Base-by-base conservation (phyloP, 2,888 invertebrate genomes). In the Chalcis sispes region DNA sequence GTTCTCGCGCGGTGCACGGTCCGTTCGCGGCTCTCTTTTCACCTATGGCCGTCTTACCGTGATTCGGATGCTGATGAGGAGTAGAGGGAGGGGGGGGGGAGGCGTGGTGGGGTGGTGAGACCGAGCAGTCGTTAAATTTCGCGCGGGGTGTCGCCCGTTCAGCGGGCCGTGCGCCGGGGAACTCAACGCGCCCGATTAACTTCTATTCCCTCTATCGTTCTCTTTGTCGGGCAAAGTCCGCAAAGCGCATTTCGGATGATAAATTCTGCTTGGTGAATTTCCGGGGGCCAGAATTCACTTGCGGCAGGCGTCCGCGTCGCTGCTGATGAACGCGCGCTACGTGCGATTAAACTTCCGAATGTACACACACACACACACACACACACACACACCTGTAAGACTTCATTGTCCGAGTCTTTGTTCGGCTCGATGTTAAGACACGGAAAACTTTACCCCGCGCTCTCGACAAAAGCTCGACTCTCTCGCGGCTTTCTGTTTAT, bases 211-310 rank as follows among this genome's bases (percentile, higher is more conserved):
- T n/a, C 59, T 72, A 75, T 72, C 71, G 72, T 66, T 69, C 74
- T 70, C 72, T 74, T 65, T 73, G 62, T 65, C 36, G 46, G 48
- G 20, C 64, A 56, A 36, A 67, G 56, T 67, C 67, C 50, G 42
- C 36, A 25, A 40, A 56, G 64, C 50, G 69, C 77, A 79, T 75
- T 77, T 79, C 74, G 77, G 77, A 79, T 77, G 73, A 78, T 79
- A 77, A 78, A 80, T 79, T 78, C 77, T 62, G 69, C 74, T 54
- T 42, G 65, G 65, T 59, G 76, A 66, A 80, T 80, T 80, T 77
- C 75, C 75, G 25, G 40, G 3, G 66, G 23, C 46, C 52, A 59
- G 58, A 77, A 79, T 79, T 67, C 58, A 75, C 70, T 77, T 76
- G 75, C 71, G 40, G 74, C 42, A 42, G 15, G 42, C 42, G 42